These are phyloP conservation scores for Chironex yamaguchii DNA, from an alignment of 30 jellyfish, hydroid and myxozoan genomes.

Conservation along the genomic window DNA sequence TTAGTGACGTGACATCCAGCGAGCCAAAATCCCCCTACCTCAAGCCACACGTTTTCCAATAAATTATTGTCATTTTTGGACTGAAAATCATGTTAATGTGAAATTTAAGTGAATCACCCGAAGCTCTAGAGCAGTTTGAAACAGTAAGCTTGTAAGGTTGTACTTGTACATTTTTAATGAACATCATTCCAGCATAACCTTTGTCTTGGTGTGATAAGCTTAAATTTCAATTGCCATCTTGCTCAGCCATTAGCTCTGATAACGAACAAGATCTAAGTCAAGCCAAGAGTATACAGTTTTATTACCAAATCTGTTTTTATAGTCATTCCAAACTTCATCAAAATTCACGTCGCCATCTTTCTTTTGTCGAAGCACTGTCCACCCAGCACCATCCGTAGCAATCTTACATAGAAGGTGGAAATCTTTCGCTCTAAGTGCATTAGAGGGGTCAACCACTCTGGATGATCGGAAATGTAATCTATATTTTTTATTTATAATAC, in stretches of 20 bases:
- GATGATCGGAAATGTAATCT: no score
- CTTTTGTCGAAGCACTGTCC: constrained; percentile 49
- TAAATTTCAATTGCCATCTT: constrained; percentile 48
- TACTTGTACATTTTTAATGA: constrained; percentile 15
- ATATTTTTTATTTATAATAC: no score
- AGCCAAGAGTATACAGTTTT: constrained; percentile 32
- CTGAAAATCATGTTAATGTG: background rate
- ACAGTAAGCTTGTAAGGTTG: background rate
- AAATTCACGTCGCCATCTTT: constrained; percentile 35
- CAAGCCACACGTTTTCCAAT: constrained; percentile 12
- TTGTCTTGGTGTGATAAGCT: constrained; percentile 6
- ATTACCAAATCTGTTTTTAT: constrained; percentile 37
- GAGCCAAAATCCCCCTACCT: constrained; percentile 63
- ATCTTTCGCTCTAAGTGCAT: background rate
- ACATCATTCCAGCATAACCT: background rate
- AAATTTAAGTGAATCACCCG: constrained; percentile 2
- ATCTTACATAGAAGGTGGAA: constrained; percentile 30
- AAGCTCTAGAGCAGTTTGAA: background rate
- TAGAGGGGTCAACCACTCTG: no score
- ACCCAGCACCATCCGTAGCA: constrained; percentile 31
- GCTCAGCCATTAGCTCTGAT: constrained; percentile 5
- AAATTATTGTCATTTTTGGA: constrained; percentile 2
- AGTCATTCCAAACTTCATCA: constrained; percentile 27
- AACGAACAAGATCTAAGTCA: constrained; percentile 33
- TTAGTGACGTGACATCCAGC: constrained; percentile 3